These are phyloP conservation scores for Drosophila rhopaloa DNA, from an alignment of 1,140 invertebrate species.

Conservation along the genomic window DNA sequence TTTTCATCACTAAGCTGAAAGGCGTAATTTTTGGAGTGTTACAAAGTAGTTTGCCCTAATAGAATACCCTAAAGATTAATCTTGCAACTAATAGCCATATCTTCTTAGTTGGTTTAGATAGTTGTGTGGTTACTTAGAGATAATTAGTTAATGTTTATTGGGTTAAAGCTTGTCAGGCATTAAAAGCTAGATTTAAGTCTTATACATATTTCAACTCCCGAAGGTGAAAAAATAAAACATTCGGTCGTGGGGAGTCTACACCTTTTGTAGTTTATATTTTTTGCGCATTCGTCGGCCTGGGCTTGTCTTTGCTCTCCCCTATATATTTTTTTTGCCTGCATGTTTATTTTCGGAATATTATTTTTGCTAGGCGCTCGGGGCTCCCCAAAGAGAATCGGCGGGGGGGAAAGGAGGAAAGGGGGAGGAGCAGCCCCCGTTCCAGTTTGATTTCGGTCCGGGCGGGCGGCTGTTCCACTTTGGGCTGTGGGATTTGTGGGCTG, in stretches of 20 bases:
- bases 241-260: not conserved
- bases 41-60: not conserved
- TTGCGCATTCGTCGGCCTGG: not conserved
- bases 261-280: constrained; percentile 8
- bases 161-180: not conserved
- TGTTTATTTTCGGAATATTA: constrained; percentile 57
- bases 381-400: not conserved
- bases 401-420: not conserved
- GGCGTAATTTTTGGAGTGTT: not conserved
- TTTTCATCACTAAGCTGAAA: not conserved
- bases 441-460: constrained; percentile 45
- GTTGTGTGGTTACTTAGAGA: not conserved
- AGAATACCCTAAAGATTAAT: too few species aligned
- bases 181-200: not conserved
- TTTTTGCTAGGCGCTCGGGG: constrained; percentile 22
- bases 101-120: not conserved
- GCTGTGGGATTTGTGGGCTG: constrained; percentile 7
- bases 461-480: constrained; percentile 18
- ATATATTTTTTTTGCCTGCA: constrained; percentile 6
- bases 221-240: not conserved
- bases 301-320: not conserved
- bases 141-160: not conserved
- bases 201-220: not conserved
- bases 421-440: not conserved
- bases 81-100: not conserved